Evolutionary conservation across 2,113 vertebrate genomes (phyloP).

Genomic region (Limnothrissa miodon): DNA sequence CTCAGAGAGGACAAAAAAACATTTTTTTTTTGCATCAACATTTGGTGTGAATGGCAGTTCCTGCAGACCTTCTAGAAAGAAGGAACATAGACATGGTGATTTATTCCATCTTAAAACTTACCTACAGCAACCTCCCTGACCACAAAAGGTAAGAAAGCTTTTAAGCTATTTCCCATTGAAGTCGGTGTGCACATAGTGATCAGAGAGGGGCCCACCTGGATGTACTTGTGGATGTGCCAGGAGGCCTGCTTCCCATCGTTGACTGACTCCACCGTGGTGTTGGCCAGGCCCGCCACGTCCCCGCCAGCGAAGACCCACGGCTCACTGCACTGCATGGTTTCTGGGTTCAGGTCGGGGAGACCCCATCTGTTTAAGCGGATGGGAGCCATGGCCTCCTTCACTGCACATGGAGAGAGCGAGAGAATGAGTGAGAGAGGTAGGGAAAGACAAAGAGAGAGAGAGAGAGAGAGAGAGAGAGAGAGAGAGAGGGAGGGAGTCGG

Average conservation of each 20-base stretch:
- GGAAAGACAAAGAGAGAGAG: slow-evolving; percentile 23
- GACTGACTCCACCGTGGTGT: slow-evolving; percentile 90
- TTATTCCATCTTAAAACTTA: neutral
- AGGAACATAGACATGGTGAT: neutral
- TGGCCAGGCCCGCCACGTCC: slow-evolving; percentile 84
- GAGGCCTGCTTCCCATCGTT: slow-evolving; percentile 95
- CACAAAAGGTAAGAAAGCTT: neutral
- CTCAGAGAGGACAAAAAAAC: neutral
- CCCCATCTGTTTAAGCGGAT: slow-evolving; percentile 86
- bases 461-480: neutral
- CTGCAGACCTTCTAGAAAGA: neutral
- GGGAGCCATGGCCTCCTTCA: slow-evolving; percentile 83
- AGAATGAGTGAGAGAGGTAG: slow-evolving; percentile 4
- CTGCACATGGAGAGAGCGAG: slow-evolving; percentile 62
- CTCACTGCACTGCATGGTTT: slow-evolving; percentile 92
- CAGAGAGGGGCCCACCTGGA: slow-evolving; percentile 70
- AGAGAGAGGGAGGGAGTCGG: slow-evolving; percentile 30
- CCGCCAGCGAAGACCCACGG: slow-evolving; percentile 91
- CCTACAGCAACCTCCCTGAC: neutral
- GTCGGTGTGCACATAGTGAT: neutral
- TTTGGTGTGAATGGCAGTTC: neutral
- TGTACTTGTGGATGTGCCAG: slow-evolving; percentile 84
- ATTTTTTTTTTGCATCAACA: neutral
- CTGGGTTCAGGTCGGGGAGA: slow-evolving; percentile 83
- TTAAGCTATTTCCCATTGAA: neutral